Conservation (phyloP, 2,113 vertebrate species). For the Leiothrix lutea region DNA sequence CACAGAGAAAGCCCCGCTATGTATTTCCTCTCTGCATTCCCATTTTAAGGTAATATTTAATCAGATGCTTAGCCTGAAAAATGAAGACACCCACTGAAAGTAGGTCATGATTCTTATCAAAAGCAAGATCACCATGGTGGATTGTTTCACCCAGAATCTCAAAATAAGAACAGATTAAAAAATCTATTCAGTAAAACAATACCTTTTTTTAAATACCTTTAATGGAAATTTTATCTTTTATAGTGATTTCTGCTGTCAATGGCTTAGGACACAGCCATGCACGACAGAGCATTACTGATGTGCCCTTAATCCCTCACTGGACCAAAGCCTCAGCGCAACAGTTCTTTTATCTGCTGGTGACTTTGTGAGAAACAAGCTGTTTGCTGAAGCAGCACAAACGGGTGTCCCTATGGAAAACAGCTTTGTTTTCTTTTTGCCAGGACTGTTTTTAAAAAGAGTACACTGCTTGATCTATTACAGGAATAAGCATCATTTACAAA, state of each 20-base stretch:
- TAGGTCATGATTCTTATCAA: not conserved
- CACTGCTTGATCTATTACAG: not conserved
- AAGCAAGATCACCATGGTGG: not conserved
- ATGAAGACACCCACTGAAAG: not conserved
- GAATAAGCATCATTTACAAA: not conserved
- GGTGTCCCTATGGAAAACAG: not conserved
- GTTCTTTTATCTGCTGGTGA: conserved; percentile 73
- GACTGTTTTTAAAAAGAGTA: not conserved
- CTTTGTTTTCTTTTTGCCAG: conserved; percentile 35
- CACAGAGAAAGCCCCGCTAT: not conserved
- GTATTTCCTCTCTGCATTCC: not conserved
- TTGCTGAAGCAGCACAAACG: conserved; percentile 69
- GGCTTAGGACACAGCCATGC: not conserved
- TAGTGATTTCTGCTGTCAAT: not conserved
- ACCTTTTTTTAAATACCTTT: not conserved
- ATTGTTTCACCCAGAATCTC: not conserved
- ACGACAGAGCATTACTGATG: conserved; percentile 11
- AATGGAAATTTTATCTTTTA: not conserved
- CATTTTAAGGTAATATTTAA: conserved; percentile 13
- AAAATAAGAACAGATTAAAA: not conserved
- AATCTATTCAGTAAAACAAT: not conserved
- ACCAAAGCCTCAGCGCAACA: conserved; percentile 74
- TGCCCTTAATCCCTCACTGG: conserved; percentile 75
- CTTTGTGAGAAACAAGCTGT: conserved; percentile 59
- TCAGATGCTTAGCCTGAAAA: not conserved